phyloP scores from a whole-genome alignment of 2,888 invertebrate species.

The Oligia latruncula region DNA sequence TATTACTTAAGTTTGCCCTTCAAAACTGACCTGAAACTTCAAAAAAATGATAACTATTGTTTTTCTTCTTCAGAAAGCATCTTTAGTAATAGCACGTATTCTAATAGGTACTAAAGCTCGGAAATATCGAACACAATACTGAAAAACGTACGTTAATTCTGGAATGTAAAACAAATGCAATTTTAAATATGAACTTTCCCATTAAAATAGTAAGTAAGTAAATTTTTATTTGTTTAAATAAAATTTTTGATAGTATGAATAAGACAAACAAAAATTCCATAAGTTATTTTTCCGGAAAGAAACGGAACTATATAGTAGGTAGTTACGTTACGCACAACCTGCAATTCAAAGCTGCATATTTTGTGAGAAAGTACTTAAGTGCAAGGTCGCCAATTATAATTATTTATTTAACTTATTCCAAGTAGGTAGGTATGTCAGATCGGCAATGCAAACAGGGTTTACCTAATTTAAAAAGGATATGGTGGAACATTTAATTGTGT shows the following conservation, averaged over 20 bases:
- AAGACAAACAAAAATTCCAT: conserved; percentile 3
- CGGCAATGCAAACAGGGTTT: conserved; percentile 1
- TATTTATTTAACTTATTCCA: conserved; percentile 19
- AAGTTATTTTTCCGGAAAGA: conserved; percentile 21
- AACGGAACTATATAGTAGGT: conserved; percentile 20
- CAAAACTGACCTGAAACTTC: not conserved
- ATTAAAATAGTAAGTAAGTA: too few relatives aligned
- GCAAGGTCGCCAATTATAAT: conserved; percentile 37
- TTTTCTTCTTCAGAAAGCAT: not conserved
- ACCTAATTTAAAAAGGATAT: conserved; percentile 16
- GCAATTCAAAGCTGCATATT: conserved; percentile 38
- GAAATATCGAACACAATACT: not conserved
- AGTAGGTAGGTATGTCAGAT: conserved; percentile 22
- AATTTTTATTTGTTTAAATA: too few relatives aligned
- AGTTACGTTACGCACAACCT: conserved; percentile 19
- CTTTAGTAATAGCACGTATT: not conserved
- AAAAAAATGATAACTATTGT: too few relatives aligned
- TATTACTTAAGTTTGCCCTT: not conserved
- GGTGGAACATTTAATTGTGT: not conserved
- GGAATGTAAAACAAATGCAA: not conserved
- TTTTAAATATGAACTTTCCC: conserved; percentile 11
- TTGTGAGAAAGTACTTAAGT: conserved; percentile 42
- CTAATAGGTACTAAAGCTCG: not conserved
- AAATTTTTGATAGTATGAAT: not conserved
- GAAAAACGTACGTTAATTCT: not conserved